phyloP scores from a whole-genome alignment of 2,888 invertebrate species.

The Agriotes lineatus region DNA sequence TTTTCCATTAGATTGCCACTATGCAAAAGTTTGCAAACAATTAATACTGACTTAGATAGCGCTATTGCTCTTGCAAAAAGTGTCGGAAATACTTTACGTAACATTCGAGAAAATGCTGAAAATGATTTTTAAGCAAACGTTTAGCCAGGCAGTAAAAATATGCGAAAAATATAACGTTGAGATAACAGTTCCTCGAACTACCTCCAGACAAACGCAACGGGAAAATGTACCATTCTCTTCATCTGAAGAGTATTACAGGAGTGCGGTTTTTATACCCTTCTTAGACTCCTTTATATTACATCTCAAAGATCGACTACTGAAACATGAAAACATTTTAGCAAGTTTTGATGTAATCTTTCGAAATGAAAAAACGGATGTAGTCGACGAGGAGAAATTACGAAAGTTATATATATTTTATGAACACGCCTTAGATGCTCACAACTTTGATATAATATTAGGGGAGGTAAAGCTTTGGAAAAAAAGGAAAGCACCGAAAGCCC shows the following conservation, averaged over 20 bases:
- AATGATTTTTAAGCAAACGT: too few relatives aligned
- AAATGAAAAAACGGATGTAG: background rate
- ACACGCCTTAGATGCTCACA: background rate
- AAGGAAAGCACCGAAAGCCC: background rate
- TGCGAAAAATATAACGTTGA: background rate
- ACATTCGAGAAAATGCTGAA: background rate
- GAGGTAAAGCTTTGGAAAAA: constrained; percentile 1
- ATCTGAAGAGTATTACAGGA: constrained; percentile 1
- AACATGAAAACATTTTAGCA: constrained; percentile 3
- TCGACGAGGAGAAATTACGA: constrained; percentile 1
- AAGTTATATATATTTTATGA: background rate
- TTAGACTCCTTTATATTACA: background rate
- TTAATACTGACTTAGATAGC: background rate
- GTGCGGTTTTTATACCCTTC: background rate
- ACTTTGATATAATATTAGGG: background rate
- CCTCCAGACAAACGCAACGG: background rate
- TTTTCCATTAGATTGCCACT: background rate
- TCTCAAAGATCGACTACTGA: too few relatives aligned
- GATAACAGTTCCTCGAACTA: background rate
- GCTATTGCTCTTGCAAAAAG: background rate
- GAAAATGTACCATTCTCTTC: background rate
- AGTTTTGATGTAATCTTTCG: background rate
- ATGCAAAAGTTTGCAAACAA: background rate
- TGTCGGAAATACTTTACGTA: background rate
- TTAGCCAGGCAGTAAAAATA: too few relatives aligned